phyloP scores from a whole-genome alignment of 2,888 invertebrate species.

The Cetonia aurata region DNA sequence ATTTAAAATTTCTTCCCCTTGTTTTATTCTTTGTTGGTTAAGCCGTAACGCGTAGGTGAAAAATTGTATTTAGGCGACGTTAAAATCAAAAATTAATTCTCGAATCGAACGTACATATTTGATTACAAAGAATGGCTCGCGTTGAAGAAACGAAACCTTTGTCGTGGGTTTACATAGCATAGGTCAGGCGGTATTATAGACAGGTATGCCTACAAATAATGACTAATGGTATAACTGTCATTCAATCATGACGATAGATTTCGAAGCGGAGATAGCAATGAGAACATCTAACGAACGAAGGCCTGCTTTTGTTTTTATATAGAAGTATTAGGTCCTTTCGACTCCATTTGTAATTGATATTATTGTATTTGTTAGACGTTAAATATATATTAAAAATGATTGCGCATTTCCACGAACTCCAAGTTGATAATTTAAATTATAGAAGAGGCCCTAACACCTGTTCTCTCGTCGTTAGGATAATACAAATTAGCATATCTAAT shows the following conservation, averaged over 20 bases:
- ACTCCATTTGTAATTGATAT: slow-evolving; percentile 20
- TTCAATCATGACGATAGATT: slow-evolving; percentile 46
- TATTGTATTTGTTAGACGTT: background rate
- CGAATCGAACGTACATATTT: background rate
- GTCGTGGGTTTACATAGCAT: slow-evolving; percentile 33
- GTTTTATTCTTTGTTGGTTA: slow-evolving; percentile 21
- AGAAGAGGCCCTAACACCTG: slow-evolving; percentile 21
- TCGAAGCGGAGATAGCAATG: slow-evolving; percentile 43
- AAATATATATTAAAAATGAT: background rate
- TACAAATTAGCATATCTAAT: slow-evolving; percentile 46
- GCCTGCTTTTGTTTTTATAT: slow-evolving; percentile 46
- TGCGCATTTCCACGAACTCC: too few species aligned
- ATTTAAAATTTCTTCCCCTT: slow-evolving; percentile 46
- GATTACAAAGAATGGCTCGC: background rate
- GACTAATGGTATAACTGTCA: slow-evolving; percentile 53
- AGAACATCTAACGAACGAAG: slow-evolving; percentile 44
- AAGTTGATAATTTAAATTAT: slow-evolving; percentile 3
- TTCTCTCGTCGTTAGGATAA: slow-evolving; percentile 33
- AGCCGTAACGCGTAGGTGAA: background rate
- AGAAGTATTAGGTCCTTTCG: slow-evolving; percentile 2
- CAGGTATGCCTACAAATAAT: slow-evolving; percentile 49
- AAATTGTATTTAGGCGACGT: background rate
- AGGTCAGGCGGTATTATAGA: slow-evolving; percentile 48
- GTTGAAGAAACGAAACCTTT: background rate
- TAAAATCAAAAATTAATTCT: slow-evolving; percentile 1